Evolutionary conservation across 1,140 invertebrate genomes (phyloP), one percentile per base, ranked within the genome.

Genomic region (Drosophila dunni): DNA sequence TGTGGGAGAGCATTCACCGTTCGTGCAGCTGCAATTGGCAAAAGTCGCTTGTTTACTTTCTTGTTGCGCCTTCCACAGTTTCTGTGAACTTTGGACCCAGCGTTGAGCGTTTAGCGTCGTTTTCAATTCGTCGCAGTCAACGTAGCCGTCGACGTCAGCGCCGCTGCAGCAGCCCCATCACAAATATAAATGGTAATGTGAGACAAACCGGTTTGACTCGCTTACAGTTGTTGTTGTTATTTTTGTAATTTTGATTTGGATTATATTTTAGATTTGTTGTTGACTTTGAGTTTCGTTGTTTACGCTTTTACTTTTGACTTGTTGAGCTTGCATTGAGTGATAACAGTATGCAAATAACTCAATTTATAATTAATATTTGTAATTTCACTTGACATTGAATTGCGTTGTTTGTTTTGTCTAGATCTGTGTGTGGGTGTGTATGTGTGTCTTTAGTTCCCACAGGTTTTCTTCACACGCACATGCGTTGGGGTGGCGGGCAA

Each of bases 11-110:
- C 63, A 72, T 11, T 44, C 40, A 36, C 29, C 7, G 56, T 67
- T 57, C 70, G 70, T 46, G 54, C 9, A 54, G 33, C 9, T 67
- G 56, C 70, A 53, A 34, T 51, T 60, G 7, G 40, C 36, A 34
- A 5, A 10, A 58, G 62, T 24, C 50, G 48, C 42, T 48, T 73
- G 64, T 48, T 73, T 73, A 68, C 64, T 69, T 74, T 74, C 57
- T 62, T 62, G 66, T 54, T 74, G 65, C 57, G 64, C 50, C 50
- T 33, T 56, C 34, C 20, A 62, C 48, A 36, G 53, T 50, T 45
- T 50, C 10, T 40, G 50, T 62, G 71, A 50, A 69, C 66, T 74
- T 74, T 74, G 70, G 64, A 73, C 70, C 34, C 51, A 36, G 36
- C 62, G 61, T 51, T 38, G 15, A 29, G 34, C 58, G 67, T 34